Base-by-base conservation (phyloP, 2,797 vertebrate species). In the Clamator glandarius region DNA sequence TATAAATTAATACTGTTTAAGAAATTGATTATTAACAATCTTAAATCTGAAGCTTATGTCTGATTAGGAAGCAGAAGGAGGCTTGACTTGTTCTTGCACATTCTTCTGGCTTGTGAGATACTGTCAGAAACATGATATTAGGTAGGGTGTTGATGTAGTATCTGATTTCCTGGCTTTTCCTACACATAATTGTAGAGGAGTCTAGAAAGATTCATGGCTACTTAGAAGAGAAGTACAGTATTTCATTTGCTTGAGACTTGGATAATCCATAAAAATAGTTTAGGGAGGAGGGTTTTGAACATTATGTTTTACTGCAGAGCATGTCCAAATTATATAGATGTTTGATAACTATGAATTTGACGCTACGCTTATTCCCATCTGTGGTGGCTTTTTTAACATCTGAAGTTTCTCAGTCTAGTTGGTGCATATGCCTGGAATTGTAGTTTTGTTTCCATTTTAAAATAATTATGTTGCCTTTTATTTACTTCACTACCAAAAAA, bases 61-160 rank as follows among this genome's bases (percentile, higher is more conserved):
- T 93, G 87, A 80, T 95, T 86, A 87, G 84, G 80, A 94, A 31
- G 50, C 84, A 93, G 77, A 92, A 91, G 87, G 89, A 83, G 89
- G 51, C 33, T 74, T 80, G 36, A 58, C 1, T 0, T 81, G 36
- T 87, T 92, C 87, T 93, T 92, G 44, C 62, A 72, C n/a, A 4
- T 92, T 93, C 41, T 91, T 85, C 82, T 93, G 95, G 81, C 89
- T 93, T 54, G 3, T 41, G 48, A 79, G 63, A 63, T 82, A 44
- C 74, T 89, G 81, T 93, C 63, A 83, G 70, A 89, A 64, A 42
- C 31, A 39, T 29, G 36, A 57, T 59, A 24, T 64, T 74, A 51
- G 50, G 42, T 57, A 17, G 44, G 0, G 3, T 33, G 3, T 33
- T 89, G 87, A 87, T 93, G 86, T 89, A 80, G 33, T 57, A 42